These are phyloP conservation scores for Crocodylus rhombifer DNA, from an alignment of 2,797 vertebrate genomes.

Conservation along the genomic window DNA sequence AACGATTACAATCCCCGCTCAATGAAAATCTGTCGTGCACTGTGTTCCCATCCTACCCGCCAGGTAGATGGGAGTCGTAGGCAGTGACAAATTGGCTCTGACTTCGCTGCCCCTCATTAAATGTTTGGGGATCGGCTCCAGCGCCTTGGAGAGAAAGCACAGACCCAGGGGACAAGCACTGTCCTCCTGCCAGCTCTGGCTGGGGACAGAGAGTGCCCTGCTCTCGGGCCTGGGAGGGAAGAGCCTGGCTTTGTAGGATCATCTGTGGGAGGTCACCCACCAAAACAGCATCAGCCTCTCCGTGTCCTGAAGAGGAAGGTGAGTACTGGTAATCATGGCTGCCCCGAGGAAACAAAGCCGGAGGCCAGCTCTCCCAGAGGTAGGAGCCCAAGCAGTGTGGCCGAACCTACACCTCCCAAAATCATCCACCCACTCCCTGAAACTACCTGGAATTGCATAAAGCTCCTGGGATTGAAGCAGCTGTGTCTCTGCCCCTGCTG, in stretches of 20 bases:
- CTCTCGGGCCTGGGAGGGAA: neutral
- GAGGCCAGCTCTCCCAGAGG: neutral
- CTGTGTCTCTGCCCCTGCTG: neutral
- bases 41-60: neutral
- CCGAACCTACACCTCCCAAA: neutral
- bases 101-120: constrained; percentile 32
- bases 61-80: neutral
- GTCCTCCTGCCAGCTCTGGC: neutral
- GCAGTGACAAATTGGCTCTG: neutral
- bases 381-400: neutral
- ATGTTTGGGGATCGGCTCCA: neutral
- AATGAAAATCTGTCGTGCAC: neutral
- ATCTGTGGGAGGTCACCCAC: no score
- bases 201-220: neutral
- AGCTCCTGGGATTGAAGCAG: neutral
- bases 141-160: neutral
- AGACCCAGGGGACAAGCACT: neutral
- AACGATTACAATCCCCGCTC: constrained; percentile 40
- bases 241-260: neutral
- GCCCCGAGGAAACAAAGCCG: neutral
- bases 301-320: neutral
- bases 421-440: neutral
- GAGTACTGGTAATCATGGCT: neutral
- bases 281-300: no score
- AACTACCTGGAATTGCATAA: neutral